Conservation (phyloP, 2,113 vertebrate species). For the Leptocoma aspasia region DNA sequence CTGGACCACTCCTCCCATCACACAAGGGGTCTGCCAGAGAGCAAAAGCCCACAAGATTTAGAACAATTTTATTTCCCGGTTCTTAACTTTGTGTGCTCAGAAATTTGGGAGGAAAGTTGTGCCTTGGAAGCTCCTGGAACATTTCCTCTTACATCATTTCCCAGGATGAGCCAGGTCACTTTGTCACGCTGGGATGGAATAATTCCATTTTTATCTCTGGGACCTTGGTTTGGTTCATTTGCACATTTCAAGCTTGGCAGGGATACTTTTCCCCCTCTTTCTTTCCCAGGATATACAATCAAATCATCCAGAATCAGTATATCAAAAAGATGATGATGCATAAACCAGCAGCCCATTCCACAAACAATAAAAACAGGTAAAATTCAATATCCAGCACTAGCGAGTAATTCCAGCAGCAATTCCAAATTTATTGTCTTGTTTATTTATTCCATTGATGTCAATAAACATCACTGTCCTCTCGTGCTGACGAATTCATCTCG, state of each 20-base stretch:
- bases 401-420: slow-evolving; percentile 39
- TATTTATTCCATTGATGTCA: slow-evolving; percentile 26
- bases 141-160: neutral
- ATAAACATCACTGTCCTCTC: neutral
- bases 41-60: neutral
- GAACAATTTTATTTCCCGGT: neutral
- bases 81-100: neutral
- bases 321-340: slow-evolving; percentile 15
- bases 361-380: slow-evolving; percentile 37
- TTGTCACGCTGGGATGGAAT: neutral
- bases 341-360: slow-evolving; percentile 28
- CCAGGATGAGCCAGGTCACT: neutral
- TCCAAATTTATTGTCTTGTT: slow-evolving; percentile 42
- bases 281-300: neutral
- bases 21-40: fast-evolving
- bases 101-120: neutral
- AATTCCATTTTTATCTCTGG: neutral
- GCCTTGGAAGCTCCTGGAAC: neutral
- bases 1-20: neutral
- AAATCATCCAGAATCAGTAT: neutral
- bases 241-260: neutral
- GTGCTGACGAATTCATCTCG: neutral
- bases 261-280: neutral
- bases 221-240: neutral
- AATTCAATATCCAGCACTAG: slow-evolving; percentile 23